Base-by-base conservation (phyloP, 2,888 invertebrate genomes). In the Nezara viridula region DNA sequence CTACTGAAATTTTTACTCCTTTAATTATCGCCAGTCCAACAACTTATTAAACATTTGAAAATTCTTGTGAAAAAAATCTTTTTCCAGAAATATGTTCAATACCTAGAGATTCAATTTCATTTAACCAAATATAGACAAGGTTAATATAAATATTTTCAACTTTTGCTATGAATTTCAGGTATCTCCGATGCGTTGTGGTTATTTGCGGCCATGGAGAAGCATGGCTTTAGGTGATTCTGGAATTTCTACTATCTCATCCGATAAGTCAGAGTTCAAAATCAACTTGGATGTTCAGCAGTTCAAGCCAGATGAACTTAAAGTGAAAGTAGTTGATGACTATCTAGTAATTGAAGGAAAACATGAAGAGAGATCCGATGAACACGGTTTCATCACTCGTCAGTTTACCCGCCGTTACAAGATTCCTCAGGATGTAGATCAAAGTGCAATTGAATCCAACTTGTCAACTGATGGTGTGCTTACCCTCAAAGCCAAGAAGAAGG, bases 311-410 rank as follows among this genome's bases (percentile, higher is more conserved):
- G 93, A 93, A 91, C 91, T 94, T 16, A 92, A 92, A 7, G 93
- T 94, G n/a, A 93, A 93, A 90, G 92, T 93, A 27, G 73, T 40
- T 1, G 93, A 93, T 90, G 92, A 92, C 90, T 92, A 91, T 90
- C 91, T 94, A 14, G 92, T 92, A 5, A 92, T 93, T 14, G 92
- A 93, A 85, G 93, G 93, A 47, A 93, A 92, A 90, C 93, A 94
- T 91, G 93, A 93, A 89, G 93, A 93, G 90, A 92, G 92, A 85
- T 91, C 91, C 44, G 93, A 93, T 88, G 92, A 93, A 89, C 93
- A 93, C 91, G 93, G 93, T 2, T 92, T 92, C 90, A 92, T 94
- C 89, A 92, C 93, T 16, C 91, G 93, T 27, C 92, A 93, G 90
- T 93, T 93, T 91, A 92, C 92, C 55, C 92, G 93, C 2, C 92